Conservation (phyloP, 2,113 vertebrate species). For the Cryptomyrus ogoouensis region DNA sequence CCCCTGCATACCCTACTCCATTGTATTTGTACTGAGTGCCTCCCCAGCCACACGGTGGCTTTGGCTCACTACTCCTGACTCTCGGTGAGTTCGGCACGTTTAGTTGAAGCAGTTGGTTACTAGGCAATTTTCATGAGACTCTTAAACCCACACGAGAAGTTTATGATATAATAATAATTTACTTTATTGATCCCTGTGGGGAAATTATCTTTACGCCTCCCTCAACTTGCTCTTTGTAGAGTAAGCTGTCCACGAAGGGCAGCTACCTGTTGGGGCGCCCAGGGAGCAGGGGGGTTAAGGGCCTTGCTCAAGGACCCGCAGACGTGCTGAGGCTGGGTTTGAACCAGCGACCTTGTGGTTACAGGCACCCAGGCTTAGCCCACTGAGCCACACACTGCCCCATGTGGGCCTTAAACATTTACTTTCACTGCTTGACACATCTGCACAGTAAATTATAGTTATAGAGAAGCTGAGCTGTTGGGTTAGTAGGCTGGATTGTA, state of each 20-base stretch:
- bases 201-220: no score
- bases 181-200: no score
- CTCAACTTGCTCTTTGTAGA: no score
- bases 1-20: not conserved
- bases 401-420: not conserved
- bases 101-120: not conserved
- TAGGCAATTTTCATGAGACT: not conserved
- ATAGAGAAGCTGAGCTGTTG: not conserved
- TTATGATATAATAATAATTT: no score
- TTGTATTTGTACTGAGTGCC: not conserved
- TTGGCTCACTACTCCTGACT: not conserved
- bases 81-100: not conserved
- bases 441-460: not conserved
- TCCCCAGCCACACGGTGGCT: rapidly evolving
- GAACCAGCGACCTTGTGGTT: no score
- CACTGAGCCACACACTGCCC: no score
- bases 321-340: no score
- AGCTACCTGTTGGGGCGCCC: no score
- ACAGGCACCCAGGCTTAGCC: no score
- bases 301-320: no score
- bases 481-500: not conserved
- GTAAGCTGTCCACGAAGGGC: no score
- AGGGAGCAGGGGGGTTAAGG: no score
- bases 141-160: not conserved
- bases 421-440: not conserved